Conservation (phyloP, 2,797 vertebrate species). For the Siniperca obscura region DNA sequence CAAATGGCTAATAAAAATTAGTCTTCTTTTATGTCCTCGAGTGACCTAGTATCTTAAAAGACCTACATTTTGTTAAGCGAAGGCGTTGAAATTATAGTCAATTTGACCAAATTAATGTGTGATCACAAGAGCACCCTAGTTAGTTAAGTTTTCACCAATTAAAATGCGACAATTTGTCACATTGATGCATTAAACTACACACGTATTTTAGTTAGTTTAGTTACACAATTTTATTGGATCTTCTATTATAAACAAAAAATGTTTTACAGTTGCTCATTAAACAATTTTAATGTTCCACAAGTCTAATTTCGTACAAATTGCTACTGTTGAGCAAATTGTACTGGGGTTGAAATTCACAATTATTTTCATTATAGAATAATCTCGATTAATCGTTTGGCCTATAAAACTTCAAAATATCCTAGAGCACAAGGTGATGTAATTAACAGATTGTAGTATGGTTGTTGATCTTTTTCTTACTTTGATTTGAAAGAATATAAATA, state of each 20-base stretch:
- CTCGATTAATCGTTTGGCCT: neutral
- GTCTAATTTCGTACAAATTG: neutral
- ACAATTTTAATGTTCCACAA: neutral
- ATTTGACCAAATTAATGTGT: neutral
- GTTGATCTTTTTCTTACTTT: neutral
- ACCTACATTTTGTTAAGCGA: neutral
- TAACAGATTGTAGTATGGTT: neutral
- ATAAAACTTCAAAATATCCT: neutral
- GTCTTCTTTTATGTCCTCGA: conserved; percentile 50
- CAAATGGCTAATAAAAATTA: conserved; percentile 14
- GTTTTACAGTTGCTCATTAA: neutral
- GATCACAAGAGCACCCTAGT: neutral
- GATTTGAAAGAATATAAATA: neutral
- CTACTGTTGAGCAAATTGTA: neutral
- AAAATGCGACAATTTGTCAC: neutral
- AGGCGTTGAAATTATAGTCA: neutral
- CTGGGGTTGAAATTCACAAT: neutral
- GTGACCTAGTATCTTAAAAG: conserved; percentile 40
- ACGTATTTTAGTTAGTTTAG: neutral
- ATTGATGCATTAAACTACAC: neutral
- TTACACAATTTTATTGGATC: neutral
- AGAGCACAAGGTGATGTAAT: neutral
- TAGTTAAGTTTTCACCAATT: no score
- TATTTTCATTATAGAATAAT: neutral
- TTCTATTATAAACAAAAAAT: neutral